phyloP scores from a whole-genome alignment of 2,113 vertebrate species.

The Leucopternis melanops region DNA sequence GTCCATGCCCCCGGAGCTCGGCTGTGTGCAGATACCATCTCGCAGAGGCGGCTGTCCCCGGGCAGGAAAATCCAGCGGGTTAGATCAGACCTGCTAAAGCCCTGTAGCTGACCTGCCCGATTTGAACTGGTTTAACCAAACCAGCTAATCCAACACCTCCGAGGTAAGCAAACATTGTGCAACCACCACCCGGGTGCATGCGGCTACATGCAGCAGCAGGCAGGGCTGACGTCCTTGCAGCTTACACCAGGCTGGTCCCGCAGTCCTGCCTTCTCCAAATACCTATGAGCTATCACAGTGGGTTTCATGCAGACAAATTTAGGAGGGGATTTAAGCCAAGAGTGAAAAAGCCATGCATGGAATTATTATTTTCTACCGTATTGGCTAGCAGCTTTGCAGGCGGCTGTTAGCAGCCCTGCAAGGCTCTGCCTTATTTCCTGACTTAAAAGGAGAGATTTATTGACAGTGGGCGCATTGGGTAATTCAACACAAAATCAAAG shows the following conservation, averaged over 20 bases:
- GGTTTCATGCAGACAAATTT: not conserved
- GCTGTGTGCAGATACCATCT: not conserved
- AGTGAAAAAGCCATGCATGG: not conserved
- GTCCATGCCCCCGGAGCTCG: accelerated
- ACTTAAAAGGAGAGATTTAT: not conserved
- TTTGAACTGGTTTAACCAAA: not conserved
- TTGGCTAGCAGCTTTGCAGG: not conserved
- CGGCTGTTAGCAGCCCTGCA: not conserved
- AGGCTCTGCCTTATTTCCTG: not conserved
- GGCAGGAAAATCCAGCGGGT: not conserved
- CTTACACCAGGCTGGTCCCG: not conserved
- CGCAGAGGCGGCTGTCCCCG: accelerated
- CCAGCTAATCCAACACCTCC: not conserved
- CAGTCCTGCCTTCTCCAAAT: not conserved
- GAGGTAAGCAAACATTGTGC: not conserved
- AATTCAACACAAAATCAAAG: constrained; percentile 20
- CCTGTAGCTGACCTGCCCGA: not conserved
- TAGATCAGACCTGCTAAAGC: not conserved
- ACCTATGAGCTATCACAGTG: accelerated
- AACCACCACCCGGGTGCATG: accelerated
- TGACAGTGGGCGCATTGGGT: not conserved
- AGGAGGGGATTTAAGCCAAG: not conserved
- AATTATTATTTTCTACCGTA: not conserved
- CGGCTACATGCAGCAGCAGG: not conserved
- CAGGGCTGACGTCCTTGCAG: accelerated